Base-by-base conservation (phyloP, 2,888 invertebrate species). In the Archips crataeganus region DNA sequence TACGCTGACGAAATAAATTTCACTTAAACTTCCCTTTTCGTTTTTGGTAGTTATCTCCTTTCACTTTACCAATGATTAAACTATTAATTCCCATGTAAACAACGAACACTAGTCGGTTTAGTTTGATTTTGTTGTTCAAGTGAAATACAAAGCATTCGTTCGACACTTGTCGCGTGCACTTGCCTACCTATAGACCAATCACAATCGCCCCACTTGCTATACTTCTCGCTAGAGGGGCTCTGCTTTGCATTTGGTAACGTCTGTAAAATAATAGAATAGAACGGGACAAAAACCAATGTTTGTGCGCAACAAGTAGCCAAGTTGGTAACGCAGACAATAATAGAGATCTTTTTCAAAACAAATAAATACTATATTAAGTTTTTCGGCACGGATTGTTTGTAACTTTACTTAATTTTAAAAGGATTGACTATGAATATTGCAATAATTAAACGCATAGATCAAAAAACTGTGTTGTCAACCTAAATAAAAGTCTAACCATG, bases 101-200 rank as follows among this genome's bases (percentile, higher is more conserved):
- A 73, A 63, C 57, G 49, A 36, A 51, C 59, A 72, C 49, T 75
- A 47, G 75, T 74, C 66, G 66, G 67, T 75, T 75, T 63, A 51
- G 67, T 74, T 74, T 74, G 59, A 75, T 75, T 75, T 73, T 64
- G 70, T 70, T 74, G 67, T 61, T 65, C 47, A 75, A 64, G 65
- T 54, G 45, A 60, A 73, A 54, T 61, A 69, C 68, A 69, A 75
- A 72, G 67, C 75, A 63, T 60, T 51, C 66, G 49, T 60, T 51
- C 66, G 39, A 65, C 74, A 74, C 74, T 70, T 74, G 74, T 74
- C 45, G 74, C 69, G 45, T 61, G 70, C 74, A 74, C 73, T 69
- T 69, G 68, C 70, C 59, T 57, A 32, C 57, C 32, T 10, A 57
- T 32, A 32, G 57, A 57, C 57, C 57, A 57, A 54, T 54, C 23